Base-by-base conservation (phyloP, 2,797 vertebrate species). In the Sebastes steindachneri region DNA sequence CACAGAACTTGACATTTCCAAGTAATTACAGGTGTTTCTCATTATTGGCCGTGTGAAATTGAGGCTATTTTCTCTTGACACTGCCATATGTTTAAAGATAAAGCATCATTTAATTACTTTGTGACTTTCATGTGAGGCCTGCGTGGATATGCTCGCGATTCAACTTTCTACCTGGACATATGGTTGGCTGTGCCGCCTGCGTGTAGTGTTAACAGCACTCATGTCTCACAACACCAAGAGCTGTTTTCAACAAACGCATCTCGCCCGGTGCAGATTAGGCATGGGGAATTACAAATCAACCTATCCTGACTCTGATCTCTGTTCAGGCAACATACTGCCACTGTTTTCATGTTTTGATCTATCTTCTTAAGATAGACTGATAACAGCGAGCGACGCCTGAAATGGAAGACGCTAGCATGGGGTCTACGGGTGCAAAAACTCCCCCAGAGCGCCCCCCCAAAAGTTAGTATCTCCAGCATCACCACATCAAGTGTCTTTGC, bases 11-110 rank as follows among this genome's bases (percentile, higher is more conserved):
- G 90, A 95, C 92, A 95, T 95, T 95, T 93, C 89, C 88, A 85
- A 88, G 87, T 93, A 93, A 94, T 94, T 88, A 93, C 86, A 91
- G 92, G 84, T 92, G 80, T 89, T 89, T 93, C 88, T 91, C 89
- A 85, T 94, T 93, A 89, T 68, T 88, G 83, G 63, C 77, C 6
- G 74, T 85, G 82, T 86, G 79, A 94, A 75, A 75, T 57, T 68
- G 72, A 83, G 86, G 89, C 82, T 87, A 75, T 92, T 94, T 87
- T 89, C 80, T 92, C 88, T 89, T 90, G 90, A 92, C 89, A 89
- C 89, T 86, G 84, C 86, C 86, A 88, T 88, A 70, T 77, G 67
- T 83, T 63, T 64, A 80, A 86, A 83, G 66, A 85, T 81, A 78
- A 85, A 81, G n/a, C 65, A 86, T 80, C 1, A 45, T 85, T 85